Percentiles rank a stretch among this genome's conserved stretches.
Conservation (phyloP, 2,113 vertebrate species). For the Psittacula cyanocephala region DNA sequence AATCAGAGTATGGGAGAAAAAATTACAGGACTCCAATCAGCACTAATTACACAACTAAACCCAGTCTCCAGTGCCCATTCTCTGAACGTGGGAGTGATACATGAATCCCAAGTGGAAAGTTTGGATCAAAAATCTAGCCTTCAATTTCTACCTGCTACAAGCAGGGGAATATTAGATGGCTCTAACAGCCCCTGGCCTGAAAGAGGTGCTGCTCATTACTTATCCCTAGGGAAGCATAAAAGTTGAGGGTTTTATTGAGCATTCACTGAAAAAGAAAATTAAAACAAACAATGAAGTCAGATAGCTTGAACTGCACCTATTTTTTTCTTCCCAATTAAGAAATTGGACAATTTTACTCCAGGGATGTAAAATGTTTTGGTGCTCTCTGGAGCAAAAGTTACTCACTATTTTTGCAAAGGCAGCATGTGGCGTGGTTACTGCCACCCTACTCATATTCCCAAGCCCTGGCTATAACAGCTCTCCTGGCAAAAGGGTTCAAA, state of each 20-base stretch:
- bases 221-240: background rate
- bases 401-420: background rate
- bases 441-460: background rate
- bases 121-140: background rate
- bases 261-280: background rate
- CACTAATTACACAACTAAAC: background rate
- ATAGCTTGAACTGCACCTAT: background rate
- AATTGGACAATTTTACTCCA: background rate
- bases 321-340: background rate
- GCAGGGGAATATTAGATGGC: background rate
- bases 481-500: background rate
- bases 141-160: background rate
- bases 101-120: background rate
- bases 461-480: background rate
- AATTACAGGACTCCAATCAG: background rate
- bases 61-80: background rate
- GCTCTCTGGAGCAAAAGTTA: background rate
- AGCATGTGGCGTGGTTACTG: background rate
- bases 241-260: background rate
- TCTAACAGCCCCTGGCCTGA: background rate
- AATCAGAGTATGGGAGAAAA: background rate
- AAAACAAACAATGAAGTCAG: background rate
- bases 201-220: background rate
- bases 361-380: background rate
- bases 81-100: background rate